Conservation (phyloP, 1,140 invertebrate species). For the Drosophila asahinai region DNA sequence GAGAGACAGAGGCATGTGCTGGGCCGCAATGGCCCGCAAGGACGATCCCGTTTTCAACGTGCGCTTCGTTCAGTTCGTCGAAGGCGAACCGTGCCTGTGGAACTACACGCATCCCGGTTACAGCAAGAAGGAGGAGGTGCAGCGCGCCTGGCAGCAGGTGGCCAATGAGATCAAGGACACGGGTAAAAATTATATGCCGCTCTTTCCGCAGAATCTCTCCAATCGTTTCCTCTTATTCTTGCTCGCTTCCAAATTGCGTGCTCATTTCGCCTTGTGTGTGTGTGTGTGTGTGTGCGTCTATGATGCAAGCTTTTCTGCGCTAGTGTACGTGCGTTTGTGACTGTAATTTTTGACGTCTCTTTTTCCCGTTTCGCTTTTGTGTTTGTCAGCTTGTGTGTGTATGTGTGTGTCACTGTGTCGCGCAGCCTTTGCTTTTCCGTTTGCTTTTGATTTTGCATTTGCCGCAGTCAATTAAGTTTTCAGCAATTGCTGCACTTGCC, state of each 20-base stretch:
- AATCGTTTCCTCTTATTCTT: slow-evolving; percentile 35
- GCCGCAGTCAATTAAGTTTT: slow-evolving; percentile 41
- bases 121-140: slow-evolving; percentile 82
- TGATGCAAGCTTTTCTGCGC: slow-evolving; percentile 57
- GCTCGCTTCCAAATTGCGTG: slow-evolving; percentile 67
- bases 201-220: slow-evolving; percentile 14
- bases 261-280: slow-evolving; percentile 50
- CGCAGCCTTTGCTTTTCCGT: slow-evolving; percentile 61
- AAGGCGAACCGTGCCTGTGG: slow-evolving; percentile 74
- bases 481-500: slow-evolving; percentile 43
- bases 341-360: slow-evolving; percentile 8
- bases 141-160: slow-evolving; percentile 80
- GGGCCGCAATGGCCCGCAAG: slow-evolving; percentile 75
- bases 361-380: slow-evolving; percentile 1
- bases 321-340: slow-evolving; percentile 25
- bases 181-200: slow-evolving; percentile 41
- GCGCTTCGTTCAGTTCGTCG: slow-evolving; percentile 79
- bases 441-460: slow-evolving; percentile 31
- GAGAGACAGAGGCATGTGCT: slow-evolving; percentile 48
- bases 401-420: slow-evolving; percentile 76
- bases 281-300: slow-evolving; percentile 21
- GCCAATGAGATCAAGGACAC: slow-evolving; percentile 83
- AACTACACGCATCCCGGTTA: slow-evolving; percentile 80
- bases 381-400: slow-evolving; percentile 34
- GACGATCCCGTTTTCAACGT: slow-evolving; percentile 84